phyloP scores from a whole-genome alignment of 2,113 vertebrate genomes.

The Rhinoderma darwinii region DNA sequence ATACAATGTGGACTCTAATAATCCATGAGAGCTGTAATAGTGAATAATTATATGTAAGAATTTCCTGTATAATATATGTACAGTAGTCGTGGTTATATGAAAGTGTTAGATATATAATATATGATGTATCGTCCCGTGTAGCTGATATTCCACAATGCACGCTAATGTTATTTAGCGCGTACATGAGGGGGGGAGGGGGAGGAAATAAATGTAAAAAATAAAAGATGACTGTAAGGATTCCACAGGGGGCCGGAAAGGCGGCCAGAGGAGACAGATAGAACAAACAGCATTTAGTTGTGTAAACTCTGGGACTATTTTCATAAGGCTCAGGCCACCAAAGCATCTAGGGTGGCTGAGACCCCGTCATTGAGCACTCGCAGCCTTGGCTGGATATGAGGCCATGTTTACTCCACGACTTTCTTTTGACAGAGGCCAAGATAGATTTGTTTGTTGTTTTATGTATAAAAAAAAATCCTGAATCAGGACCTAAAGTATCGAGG shows the following conservation, averaged over 20 bases:
- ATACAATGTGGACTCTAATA: neutral
- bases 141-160: neutral
- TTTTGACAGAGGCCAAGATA: conserved; percentile 9
- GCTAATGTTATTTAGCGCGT: neutral
- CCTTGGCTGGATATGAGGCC: conserved; percentile 1
- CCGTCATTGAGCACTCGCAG: neutral
- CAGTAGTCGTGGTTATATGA: neutral
- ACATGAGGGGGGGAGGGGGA: neutral
- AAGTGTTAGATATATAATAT: neutral
- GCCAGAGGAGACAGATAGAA: conserved; percentile 42
- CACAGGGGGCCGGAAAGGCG: conserved; percentile 15
- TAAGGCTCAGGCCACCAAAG: conserved; percentile 20
- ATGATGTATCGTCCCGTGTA: too few species aligned
- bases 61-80: neutral
- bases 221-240: conserved; percentile 18
- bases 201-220: neutral
- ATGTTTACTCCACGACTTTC: conserved; percentile 17
- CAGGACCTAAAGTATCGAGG: neutral
- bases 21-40: too few species aligned
- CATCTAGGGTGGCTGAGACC: neutral
- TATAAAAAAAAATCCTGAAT: neutral
- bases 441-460: conserved; percentile 20
- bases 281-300: conserved; percentile 42
- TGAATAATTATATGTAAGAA: too few species aligned
- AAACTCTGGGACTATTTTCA: conserved; percentile 33